Conservation (phyloP, 2,797 vertebrate genomes). For the Pseudotriccus pelzelni region DNA sequence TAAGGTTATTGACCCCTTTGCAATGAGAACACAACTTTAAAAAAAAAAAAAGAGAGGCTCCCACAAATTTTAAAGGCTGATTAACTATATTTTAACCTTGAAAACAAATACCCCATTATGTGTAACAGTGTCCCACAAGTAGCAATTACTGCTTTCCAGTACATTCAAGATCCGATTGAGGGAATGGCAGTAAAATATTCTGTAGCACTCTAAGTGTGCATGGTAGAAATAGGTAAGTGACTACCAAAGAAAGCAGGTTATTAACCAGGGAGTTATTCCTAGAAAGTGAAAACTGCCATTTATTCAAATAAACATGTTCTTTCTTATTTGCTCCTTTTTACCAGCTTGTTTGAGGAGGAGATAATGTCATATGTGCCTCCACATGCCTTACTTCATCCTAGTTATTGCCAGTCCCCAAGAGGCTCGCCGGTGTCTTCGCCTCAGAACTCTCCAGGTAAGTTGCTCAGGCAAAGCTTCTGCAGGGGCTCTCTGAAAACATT, state of each 20-base stretch:
- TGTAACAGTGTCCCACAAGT: not conserved
- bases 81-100: not conserved
- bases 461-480: not conserved
- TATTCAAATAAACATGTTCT: not conserved
- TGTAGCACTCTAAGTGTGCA: not conserved
- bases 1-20: not conserved
- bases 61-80: not conserved
- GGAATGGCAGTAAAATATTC: not conserved
- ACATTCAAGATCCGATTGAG: not conserved
- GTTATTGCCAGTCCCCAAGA: slow-evolving; percentile 87
- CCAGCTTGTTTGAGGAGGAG: slow-evolving; percentile 97
- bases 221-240: not conserved
- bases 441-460: slow-evolving; percentile 94
- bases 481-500: not conserved
- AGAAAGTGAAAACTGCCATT: not conserved
- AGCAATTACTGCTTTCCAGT: not conserved
- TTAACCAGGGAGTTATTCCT: not conserved
- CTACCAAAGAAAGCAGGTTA: not conserved
- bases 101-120: not conserved
- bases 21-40: not conserved
- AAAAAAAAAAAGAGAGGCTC: not conserved
- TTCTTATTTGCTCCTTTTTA: not conserved
- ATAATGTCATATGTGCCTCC: slow-evolving; percentile 98
- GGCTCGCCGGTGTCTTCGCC: slow-evolving; percentile 88
- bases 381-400: slow-evolving; percentile 92